Conservation (phyloP, 2,113 vertebrate genomes). For the Ancistrus triradiatus region DNA sequence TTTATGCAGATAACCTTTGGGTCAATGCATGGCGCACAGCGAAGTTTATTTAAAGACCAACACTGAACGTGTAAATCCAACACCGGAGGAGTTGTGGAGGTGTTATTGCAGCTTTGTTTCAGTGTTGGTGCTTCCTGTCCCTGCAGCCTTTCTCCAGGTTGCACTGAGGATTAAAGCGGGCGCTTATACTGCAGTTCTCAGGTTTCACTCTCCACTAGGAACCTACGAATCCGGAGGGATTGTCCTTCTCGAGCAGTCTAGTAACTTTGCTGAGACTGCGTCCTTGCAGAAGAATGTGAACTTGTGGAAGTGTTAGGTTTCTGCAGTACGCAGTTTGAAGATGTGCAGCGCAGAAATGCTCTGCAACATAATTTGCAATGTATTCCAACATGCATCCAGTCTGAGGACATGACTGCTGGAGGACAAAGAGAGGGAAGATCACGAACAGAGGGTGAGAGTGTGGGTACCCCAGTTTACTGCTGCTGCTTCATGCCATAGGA, state of each 20-base stretch:
- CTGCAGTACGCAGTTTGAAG: not conserved
- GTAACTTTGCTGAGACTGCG: not conserved
- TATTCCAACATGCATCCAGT: too few relatives aligned
- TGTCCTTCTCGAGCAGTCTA: constrained; percentile 7
- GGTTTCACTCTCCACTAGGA: constrained; percentile 10
- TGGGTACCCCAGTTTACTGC: not conserved
- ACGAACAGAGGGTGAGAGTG: not conserved
- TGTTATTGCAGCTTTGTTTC: too few relatives aligned
- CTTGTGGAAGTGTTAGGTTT: constrained; percentile 18
- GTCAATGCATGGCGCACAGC: too few relatives aligned
- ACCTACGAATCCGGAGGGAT: constrained; percentile 20
- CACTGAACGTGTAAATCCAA: too few relatives aligned
- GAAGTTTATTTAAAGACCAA: too few relatives aligned
- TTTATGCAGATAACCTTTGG: too few relatives aligned
- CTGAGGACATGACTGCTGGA: not conserved
- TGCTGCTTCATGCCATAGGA: constrained; percentile 36
- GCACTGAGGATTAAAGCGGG: not conserved
- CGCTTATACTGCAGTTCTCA: constrained; percentile 19
- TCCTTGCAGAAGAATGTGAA: constrained; percentile 7
- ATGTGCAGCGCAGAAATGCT: not conserved
- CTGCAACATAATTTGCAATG: too few relatives aligned
- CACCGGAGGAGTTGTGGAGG: too few relatives aligned
- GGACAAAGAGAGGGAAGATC: not conserved
- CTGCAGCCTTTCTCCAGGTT: too few relatives aligned
- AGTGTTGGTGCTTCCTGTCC: too few relatives aligned